Base-by-base conservation (phyloP, 30 jellyfish, hydroid and myxozoan species). In the Hydra vulgaris region DNA sequence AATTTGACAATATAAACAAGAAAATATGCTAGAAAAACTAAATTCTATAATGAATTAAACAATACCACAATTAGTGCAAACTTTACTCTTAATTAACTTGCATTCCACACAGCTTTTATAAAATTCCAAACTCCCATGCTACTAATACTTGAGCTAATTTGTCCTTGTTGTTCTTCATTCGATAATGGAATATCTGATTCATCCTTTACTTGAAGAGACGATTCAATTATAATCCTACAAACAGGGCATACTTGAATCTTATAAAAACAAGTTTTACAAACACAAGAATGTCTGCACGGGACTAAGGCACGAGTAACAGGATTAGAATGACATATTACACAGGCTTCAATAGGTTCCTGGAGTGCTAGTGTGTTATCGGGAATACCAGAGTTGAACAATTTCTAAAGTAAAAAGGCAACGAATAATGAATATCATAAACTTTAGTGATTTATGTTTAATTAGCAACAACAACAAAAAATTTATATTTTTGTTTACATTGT, bases 241-340 rank as follows among this genome's bases (percentile, higher is more conserved):
- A 89, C 72, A 61, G 96, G 96, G 55, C 96, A 89, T 17, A 76
- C 73, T 69, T 73, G 73, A 55, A 88, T 76, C 61, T 86, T 67
- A 17, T 22, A 24, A 56, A 89, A 89, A 54, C 96, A 89, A 12
- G 76, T 85, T 20, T 87, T 91, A 73, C 96, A 89, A 23, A 89
- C 77, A 76, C 96, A 89, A 16, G 83, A 70, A 75, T 89, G 96
- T 19, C 96, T 90, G 72, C 96, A 89, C 5, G 96, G 96, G 74
- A 89, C 26, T n/a, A 89, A 70, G 15, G 88, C 96, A 70, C 96
- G 76, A 7, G 96, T 89, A n/a, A 84, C 96, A 19, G 87, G 86
- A n/a, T 24, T 23, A 23, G 79, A 40, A 78, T 89, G 96, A 55
- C 96, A 89, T 15, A 89, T 79, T 22, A 89, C 74, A 74, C 96